These are phyloP conservation scores for Semnornis frantzii DNA, from an alignment of 2,113 vertebrate genomes.

Conservation along the genomic window DNA sequence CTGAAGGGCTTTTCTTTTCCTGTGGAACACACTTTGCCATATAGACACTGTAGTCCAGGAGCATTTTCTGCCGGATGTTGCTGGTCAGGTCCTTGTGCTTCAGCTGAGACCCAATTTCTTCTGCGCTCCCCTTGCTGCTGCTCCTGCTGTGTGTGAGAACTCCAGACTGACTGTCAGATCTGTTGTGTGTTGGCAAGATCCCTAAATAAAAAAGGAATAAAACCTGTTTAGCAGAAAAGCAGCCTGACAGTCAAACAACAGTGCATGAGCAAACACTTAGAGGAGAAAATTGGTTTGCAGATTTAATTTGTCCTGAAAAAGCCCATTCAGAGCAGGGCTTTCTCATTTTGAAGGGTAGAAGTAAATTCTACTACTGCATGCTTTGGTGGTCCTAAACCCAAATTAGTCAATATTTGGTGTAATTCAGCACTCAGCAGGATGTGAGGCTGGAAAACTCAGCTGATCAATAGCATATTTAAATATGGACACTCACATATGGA, in stretches of 20 bases:
- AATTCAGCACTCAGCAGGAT: conserved; percentile 31
- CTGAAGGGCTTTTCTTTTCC: conserved; percentile 78
- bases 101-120: conserved; percentile 81
- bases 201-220: conserved; percentile 72
- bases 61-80: conserved; percentile 84
- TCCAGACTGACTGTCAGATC: conserved; percentile 79
- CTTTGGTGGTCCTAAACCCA: not conserved
- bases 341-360: not conserved
- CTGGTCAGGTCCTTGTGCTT: conserved; percentile 84
- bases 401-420: not conserved
- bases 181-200: conserved; percentile 78
- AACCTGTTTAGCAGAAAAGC: not conserved
- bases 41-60: conserved; percentile 91
- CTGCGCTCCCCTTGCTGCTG: conserved; percentile 90
- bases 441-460: not conserved
- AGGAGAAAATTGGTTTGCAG: not conserved
- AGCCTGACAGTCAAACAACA: not conserved
- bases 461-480: conserved; percentile 12
- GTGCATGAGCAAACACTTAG: not conserved
- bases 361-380: not conserved
- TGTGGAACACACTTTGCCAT: conserved; percentile 92
- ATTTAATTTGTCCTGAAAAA: not conserved
- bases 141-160: conserved; percentile 86
- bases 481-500: not conserved
- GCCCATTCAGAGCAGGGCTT: not conserved